Evolutionary conservation across 2,888 invertebrate genomes (phyloP).

Genomic region (Ochropleura leucogaster): DNA sequence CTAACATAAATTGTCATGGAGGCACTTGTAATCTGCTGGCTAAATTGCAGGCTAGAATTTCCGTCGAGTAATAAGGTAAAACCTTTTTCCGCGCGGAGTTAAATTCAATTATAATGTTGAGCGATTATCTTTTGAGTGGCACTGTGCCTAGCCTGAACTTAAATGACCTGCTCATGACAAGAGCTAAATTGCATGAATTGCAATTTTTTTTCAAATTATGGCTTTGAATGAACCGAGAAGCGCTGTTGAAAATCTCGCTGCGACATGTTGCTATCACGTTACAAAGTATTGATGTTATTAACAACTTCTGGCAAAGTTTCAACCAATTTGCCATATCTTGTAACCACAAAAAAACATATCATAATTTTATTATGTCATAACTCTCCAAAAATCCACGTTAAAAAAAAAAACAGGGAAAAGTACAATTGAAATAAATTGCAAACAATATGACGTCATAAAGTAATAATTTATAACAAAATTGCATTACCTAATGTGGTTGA

Average conservation of each 20-base stretch:
- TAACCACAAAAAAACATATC: constrained; percentile 37
- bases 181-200: constrained; percentile 29
- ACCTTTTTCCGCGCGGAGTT: constrained; percentile 32
- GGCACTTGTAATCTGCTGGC: constrained; percentile 33
- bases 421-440: constrained; percentile 48
- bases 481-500: constrained; percentile 51
- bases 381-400: constrained; percentile 13
- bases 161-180: constrained; percentile 17
- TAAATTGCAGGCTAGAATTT: constrained; percentile 55
- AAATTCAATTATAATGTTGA: constrained; percentile 52
- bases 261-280: background rate
- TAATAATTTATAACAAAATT: constrained; percentile 51
- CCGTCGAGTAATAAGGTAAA: constrained; percentile 40
- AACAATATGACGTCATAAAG: constrained; percentile 50
- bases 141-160: constrained; percentile 13
- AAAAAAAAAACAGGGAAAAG: constrained; percentile 24
- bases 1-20: constrained; percentile 48
- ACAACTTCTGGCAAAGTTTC: constrained; percentile 15
- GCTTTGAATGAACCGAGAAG: background rate
- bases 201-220: constrained; percentile 17
- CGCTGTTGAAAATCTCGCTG: constrained; percentile 1
- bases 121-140: constrained; percentile 34
- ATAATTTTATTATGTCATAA: constrained; percentile 49
- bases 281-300: constrained; percentile 2
- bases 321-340: constrained; percentile 35